Evolutionary conservation across 2,797 vertebrate species (phyloP).

Genomic region (Channallabes apus): DNA sequence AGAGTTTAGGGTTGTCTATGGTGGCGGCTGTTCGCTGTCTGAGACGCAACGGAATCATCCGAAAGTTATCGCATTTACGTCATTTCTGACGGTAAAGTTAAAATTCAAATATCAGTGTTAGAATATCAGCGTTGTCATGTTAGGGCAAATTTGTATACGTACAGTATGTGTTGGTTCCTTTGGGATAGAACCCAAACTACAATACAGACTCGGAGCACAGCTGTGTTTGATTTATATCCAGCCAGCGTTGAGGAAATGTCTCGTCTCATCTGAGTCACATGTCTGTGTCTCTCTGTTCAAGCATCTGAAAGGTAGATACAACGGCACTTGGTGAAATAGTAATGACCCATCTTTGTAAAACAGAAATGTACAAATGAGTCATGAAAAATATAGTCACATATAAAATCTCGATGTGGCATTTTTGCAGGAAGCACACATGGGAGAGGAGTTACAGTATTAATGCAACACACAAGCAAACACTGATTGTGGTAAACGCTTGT

Average conservation of each 20-base stretch:
- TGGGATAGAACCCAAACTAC: neutral
- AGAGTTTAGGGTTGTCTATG: slow-evolving; percentile 43
- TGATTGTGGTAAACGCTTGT: no score
- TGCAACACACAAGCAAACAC: slow-evolving; percentile 80
- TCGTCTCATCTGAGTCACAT: slow-evolving; percentile 42
- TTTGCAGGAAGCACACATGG: slow-evolving; percentile 78
- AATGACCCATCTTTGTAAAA: slow-evolving; percentile 75
- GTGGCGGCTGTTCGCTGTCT: slow-evolving; percentile 24
- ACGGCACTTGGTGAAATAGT: slow-evolving; percentile 78
- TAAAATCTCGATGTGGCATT: slow-evolving; percentile 79
- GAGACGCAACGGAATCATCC: slow-evolving; percentile 17
- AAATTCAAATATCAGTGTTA: neutral
- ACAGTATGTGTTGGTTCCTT: neutral
- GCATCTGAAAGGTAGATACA: slow-evolving; percentile 71
- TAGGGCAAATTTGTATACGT: neutral
- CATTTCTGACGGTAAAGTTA: neutral
- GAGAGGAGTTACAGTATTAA: slow-evolving; percentile 78
- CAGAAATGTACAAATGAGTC: slow-evolving; percentile 78
- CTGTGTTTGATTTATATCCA: slow-evolving; percentile 62
- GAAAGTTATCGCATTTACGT: neutral
- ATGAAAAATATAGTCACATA: slow-evolving; percentile 80
- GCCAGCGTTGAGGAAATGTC: slow-evolving; percentile 57
- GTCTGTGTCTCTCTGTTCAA: slow-evolving; percentile 54
- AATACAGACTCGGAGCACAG: slow-evolving; percentile 43
- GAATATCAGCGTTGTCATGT: neutral